These are phyloP conservation scores for Malacoctenus gilli DNA, from an alignment of 2,797 vertebrate species.

Conservation along the genomic window DNA sequence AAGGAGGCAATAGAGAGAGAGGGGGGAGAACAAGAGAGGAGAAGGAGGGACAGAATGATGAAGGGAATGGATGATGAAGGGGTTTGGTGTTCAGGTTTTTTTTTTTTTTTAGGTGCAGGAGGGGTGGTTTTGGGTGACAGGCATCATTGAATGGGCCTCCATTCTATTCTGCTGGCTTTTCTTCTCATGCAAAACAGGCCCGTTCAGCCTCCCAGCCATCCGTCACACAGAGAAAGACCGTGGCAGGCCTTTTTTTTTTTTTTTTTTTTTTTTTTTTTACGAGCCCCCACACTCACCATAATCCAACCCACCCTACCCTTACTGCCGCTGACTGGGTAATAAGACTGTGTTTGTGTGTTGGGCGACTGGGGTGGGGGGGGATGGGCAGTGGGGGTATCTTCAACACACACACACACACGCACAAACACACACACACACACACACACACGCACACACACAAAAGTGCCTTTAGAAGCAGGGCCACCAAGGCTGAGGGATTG, in stretches of 20 bases:
- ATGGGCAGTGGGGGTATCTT: conserved; percentile 64
- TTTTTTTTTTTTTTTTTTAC: too few relatives aligned
- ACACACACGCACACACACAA: too few relatives aligned
- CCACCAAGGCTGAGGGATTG: conserved; percentile 75
- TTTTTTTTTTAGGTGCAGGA: too few relatives aligned
- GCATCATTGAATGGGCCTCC: conserved; percentile 82
- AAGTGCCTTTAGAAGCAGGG: conserved; percentile 65
- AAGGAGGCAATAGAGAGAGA: conserved; percentile 63
- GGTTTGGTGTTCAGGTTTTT: conserved; percentile 66
- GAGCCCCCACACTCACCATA: conserved; percentile 84
- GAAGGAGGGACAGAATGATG: conserved; percentile 65
- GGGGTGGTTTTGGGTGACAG: conserved; percentile 82
- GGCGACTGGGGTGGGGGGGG: conserved; percentile 66
- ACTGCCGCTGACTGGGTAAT: conserved; percentile 65
- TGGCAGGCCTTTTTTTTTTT: conserved; percentile 86
- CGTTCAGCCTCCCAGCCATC: conserved; percentile 85
- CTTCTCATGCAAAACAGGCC: conserved; percentile 85
- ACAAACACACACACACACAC: too few relatives aligned
- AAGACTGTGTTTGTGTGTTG: conserved; percentile 58
- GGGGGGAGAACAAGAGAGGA: conserved; percentile 58
- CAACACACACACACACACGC: too few relatives aligned
- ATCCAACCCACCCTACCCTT: conserved; percentile 70
- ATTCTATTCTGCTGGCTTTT: conserved; percentile 79
- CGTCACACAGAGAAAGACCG: conserved; percentile 86
- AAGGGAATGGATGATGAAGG: conserved; percentile 76